phyloP scores from a whole-genome alignment of 2,888 invertebrate genomes.

The Gymnocheta viridis region DNA sequence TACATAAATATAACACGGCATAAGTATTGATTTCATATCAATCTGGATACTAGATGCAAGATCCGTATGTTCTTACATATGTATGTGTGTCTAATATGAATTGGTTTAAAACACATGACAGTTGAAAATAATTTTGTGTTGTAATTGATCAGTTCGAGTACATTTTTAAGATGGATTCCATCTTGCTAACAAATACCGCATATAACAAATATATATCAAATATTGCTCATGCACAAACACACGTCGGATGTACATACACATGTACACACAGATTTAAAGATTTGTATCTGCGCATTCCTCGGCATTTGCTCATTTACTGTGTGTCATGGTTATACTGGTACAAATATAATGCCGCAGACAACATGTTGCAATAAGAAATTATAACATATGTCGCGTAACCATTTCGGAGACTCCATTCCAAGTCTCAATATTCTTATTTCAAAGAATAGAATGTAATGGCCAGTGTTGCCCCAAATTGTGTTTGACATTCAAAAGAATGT shows the following conservation, averaged over 20 bases:
- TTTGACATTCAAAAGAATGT: no score
- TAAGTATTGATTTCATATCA: no score
- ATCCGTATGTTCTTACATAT: background rate
- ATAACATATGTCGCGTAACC: constrained; percentile 62
- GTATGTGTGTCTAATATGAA: background rate
- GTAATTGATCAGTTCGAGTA: constrained; percentile 69
- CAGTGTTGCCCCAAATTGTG: background rate
- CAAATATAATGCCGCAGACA: background rate
- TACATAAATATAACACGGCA: no score
- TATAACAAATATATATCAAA: constrained; percentile 35
- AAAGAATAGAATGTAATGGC: background rate
- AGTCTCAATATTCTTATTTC: background rate
- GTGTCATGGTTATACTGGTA: constrained; percentile 48
- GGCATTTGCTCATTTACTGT: constrained; percentile 7
- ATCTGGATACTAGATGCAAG: background rate
- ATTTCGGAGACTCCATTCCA: constrained; percentile 22
- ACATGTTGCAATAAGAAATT: constrained; percentile 47
- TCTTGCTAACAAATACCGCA: constrained; percentile 47
- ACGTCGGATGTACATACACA: no score
- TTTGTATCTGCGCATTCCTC: background rate
- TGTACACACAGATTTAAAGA: background rate
- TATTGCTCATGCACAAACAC: background rate
- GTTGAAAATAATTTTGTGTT: constrained; percentile 42
- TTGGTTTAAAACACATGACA: constrained; percentile 53
- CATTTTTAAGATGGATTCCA: constrained; percentile 59